Conservation (phyloP, 1,140 invertebrate genomes). For the Drosophila teissieri region DNA sequence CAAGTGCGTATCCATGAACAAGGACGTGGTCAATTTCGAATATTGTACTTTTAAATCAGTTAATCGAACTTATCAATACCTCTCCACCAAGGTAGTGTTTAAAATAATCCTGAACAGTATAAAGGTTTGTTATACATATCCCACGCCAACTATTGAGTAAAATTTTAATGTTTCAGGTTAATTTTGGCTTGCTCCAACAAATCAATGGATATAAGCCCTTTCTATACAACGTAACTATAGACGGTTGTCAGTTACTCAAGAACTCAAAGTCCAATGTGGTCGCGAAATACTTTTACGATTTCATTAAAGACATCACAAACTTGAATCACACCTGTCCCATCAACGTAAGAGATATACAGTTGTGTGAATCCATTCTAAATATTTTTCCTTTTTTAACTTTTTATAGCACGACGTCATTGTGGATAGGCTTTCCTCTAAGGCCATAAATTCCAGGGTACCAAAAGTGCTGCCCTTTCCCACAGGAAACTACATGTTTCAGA, state of each 20-base stretch:
- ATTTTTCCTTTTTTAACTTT: not conserved
- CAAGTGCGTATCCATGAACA: constrained; percentile 1
- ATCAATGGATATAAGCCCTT: constrained; percentile 7
- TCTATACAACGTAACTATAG: not conserved
- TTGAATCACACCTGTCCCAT: constrained; percentile 18
- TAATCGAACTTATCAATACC: constrained; percentile 31
- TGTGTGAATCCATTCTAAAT: not conserved
- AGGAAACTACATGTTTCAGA: constrained; percentile 1
- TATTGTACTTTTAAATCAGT: constrained; percentile 27
- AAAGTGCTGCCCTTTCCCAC: not conserved
- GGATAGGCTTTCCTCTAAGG: not conserved
- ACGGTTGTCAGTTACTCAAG: constrained; percentile 1
- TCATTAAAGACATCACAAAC: not conserved
- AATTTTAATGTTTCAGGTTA: not conserved
- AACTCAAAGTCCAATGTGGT: not conserved
- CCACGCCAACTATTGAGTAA: not conserved
- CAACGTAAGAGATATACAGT: not conserved
- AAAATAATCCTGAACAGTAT: not conserved
- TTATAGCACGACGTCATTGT: not conserved
- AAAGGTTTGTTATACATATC: not conserved
- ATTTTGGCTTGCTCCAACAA: not conserved
- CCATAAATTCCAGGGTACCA: not conserved
- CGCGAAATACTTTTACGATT: not conserved
- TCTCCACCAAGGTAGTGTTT: not conserved
- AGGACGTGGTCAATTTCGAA: constrained; percentile 1